Conservation (phyloP, 2,113 vertebrate genomes). For the Pithys albifrons region DNA sequence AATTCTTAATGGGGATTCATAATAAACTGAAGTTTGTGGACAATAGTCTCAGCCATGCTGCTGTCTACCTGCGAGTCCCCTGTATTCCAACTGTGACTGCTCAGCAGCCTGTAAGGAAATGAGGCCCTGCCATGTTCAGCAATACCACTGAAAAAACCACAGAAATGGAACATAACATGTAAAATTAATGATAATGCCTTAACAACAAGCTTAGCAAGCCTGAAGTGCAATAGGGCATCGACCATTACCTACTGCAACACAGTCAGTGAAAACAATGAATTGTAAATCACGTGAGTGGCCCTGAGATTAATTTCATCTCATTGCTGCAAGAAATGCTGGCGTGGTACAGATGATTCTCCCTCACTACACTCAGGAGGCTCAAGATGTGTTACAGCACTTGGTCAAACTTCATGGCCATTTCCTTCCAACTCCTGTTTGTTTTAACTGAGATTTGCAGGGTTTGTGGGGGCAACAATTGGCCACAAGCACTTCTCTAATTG, state of each 20-base stretch:
- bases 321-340: neutral
- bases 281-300: neutral
- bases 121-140: neutral
- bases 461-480: neutral
- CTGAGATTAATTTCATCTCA: neutral
- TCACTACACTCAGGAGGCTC: neutral
- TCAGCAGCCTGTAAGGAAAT: neutral
- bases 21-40: neutral
- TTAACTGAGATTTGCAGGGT: neutral
- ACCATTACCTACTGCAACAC: neutral
- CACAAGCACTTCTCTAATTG: neutral
- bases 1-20: neutral
- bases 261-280: neutral
- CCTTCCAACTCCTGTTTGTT: neutral
- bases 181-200: neutral
- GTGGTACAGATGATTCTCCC: neutral
- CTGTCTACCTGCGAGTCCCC: neutral
- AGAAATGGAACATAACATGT: neutral
- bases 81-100: neutral
- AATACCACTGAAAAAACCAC: neutral
- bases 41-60: neutral
- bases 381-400: accelerated
- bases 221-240: neutral
- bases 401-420: neutral
- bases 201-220: neutral